Evolutionary conservation across 2,797 vertebrate genomes (phyloP).

Genomic region (Melopsittacus undulatus): DNA sequence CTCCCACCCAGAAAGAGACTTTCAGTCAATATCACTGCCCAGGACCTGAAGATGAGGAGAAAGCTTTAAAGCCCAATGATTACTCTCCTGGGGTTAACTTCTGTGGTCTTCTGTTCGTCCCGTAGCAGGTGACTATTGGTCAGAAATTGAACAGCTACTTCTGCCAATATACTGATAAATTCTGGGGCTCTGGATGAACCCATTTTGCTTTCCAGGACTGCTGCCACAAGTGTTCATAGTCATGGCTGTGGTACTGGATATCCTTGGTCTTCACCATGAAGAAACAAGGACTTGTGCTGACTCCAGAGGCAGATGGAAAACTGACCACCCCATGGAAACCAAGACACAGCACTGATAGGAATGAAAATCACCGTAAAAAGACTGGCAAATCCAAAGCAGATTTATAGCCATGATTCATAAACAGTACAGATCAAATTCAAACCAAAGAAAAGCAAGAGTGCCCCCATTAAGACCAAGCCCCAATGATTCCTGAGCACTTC

Average conservation of each 20-base stretch:
- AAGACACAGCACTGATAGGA: not conserved
- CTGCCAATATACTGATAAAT: not conserved
- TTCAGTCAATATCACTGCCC: not conserved
- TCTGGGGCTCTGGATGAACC: not conserved
- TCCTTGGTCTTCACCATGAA: not conserved
- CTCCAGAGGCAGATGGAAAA: not conserved
- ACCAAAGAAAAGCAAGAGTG: not conserved
- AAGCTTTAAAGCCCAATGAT: not conserved
- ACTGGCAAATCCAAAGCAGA: not conserved
- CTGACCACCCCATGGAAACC: not conserved
- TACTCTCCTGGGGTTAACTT: not conserved
- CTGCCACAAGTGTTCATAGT: not conserved
- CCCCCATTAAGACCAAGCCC: not conserved
- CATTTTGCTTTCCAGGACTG: not conserved
- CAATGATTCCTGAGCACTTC: not conserved
- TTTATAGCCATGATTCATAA: not conserved
- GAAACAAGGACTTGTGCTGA: not conserved
- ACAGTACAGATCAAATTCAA: not conserved
- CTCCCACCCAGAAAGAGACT: not conserved
- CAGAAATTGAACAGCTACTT: not conserved
- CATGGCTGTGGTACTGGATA: not conserved
- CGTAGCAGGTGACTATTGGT: fast-evolving
- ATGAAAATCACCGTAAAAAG: not conserved
- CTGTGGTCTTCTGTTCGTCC: not conserved
- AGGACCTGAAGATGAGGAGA: not conserved